phyloP scores from a whole-genome alignment of 2,888 invertebrate species.

The Mactromeris polynyma region DNA sequence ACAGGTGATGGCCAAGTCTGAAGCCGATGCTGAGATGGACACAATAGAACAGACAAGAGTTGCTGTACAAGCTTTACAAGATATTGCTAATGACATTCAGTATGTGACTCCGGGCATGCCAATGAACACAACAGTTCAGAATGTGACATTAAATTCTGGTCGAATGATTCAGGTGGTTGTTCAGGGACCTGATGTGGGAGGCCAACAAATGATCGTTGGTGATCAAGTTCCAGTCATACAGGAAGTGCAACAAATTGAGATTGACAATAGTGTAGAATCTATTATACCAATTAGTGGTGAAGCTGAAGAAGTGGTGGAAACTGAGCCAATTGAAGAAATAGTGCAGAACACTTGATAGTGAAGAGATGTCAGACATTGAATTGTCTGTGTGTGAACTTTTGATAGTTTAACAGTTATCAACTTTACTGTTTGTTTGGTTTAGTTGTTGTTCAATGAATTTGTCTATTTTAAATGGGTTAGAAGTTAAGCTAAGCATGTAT shows the following conservation, averaged over 20 bases:
- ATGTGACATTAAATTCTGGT: conserved; percentile 66
- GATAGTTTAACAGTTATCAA: conserved; percentile 8
- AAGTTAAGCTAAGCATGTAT: not conserved
- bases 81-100: conserved; percentile 67
- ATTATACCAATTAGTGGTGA: conserved; percentile 60
- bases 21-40: conserved; percentile 45
- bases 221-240: conserved; percentile 51
- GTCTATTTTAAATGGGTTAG: not conserved
- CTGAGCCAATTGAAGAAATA: conserved; percentile 43
- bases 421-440: not conserved
- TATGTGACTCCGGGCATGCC: conserved; percentile 46
- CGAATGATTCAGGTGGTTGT: conserved; percentile 65
- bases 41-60: conserved; percentile 67
- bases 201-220: conserved; percentile 35
- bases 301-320: conserved; percentile 37
- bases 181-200: conserved; percentile 32
- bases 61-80: conserved; percentile 68
- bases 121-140: conserved; percentile 57
- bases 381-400: not conserved
- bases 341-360: conserved; percentile 57
- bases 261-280: conserved; percentile 67
- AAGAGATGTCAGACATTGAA: not conserved
- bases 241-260: conserved; percentile 67
- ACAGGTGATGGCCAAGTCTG: conserved; percentile 28
- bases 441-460: not conserved